Base-by-base conservation (phyloP, 2,113 vertebrate genomes). In the Phocoena phocoena region DNA sequence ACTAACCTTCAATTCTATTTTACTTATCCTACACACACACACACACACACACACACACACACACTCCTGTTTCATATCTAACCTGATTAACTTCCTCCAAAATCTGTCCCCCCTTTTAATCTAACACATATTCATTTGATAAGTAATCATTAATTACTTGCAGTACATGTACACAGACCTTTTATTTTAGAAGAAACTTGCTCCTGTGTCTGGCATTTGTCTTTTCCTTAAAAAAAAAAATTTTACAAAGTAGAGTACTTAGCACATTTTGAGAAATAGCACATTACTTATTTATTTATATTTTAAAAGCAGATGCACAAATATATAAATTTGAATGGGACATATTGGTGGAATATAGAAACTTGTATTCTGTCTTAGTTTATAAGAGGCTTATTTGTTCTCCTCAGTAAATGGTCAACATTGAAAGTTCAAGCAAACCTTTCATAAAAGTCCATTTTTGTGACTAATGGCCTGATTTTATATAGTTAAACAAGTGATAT, bases 151-250 rank as follows among this genome's bases (percentile, higher is more conserved):
- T 77, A 33, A 67, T 67, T 86, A 28, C 25, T n/a, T 41, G 21
- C 41, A 77, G 14, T 77, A 26, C 10, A 20, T n/a, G 9, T 77
- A 26, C 14, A 20, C 21, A 55, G 6, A 58, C 7, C 14, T 1
- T 84, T 85, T 77, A 41, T 41, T 77, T 67, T 33, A 60, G 14
- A 95, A 67, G 23, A 90, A 84, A 77, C 18, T 36, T 68, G 50
- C 18, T 31, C 33, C 50, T 58, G 17, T 62, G 9, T 2, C 33
- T 85, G 53, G 21, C 6, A 10, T 58, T 36, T 58, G 1, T 38
- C 65, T 25, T 47, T 3, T 20, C 4, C 25, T 31, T 33, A 8
- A 53, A 53, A 50, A 20, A 26, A 77, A 33, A 18, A 65, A 1
- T 17, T 41, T 85, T 76, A 50, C 31, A 90, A 84, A 74, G 5